phyloP scores from a whole-genome alignment of 1,140 invertebrate genomes.

The Oreohelix idahoensis region DNA sequence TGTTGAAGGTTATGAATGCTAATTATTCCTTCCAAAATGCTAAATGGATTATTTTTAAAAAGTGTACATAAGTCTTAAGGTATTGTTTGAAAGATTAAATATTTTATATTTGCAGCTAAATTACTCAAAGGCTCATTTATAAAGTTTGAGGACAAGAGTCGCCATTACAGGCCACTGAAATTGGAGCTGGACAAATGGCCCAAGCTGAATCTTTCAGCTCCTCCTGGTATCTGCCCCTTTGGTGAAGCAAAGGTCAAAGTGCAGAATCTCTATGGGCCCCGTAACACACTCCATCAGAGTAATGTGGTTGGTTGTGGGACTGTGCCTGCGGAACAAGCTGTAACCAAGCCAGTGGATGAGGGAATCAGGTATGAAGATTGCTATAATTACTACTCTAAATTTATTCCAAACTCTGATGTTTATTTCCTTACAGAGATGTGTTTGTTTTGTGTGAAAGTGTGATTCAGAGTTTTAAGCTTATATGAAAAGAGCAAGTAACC shows the following conservation, averaged over 20 bases:
- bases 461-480: no score
- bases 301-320: not conserved
- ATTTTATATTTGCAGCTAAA: slow-evolving; percentile 47
- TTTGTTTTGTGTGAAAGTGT: no score
- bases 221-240: slow-evolving; percentile 60
- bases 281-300: not conserved
- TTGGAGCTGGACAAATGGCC: slow-evolving; percentile 55
- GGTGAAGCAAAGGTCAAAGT: slow-evolving; percentile 45
- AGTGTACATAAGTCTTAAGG: no score
- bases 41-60: no score
- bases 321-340: not conserved
- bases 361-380: not conserved
- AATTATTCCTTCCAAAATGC: no score
- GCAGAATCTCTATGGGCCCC: slow-evolving; percentile 1
- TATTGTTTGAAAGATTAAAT: no score
- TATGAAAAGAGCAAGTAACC: no score
- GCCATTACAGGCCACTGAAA: slow-evolving; percentile 51
- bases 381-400: no score
- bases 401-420: no score
- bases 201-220: slow-evolving; percentile 52
- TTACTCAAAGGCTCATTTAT: slow-evolving; percentile 52
- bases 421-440: no score
- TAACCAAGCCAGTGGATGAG: not conserved
- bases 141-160: slow-evolving; percentile 53
- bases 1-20: no score